Percentiles rank a stretch among this genome's conserved stretches.
Conservation (phyloP, 2,888 invertebrate genomes). For the Aspidapion aeneum region DNA sequence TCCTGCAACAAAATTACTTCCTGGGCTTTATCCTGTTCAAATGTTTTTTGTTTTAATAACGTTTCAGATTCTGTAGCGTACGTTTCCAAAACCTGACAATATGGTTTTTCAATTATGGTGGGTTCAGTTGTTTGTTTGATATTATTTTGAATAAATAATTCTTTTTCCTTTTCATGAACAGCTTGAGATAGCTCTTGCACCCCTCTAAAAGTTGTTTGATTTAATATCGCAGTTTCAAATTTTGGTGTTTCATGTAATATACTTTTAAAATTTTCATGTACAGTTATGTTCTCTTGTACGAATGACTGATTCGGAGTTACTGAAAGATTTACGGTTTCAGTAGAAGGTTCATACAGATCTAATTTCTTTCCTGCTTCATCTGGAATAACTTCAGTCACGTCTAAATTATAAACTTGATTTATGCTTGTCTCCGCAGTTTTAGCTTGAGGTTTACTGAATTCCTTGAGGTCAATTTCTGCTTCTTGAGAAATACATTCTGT, state of each 20-base stretch:
- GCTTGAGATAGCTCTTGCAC: slow-evolving; percentile 50
- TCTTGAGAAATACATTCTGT: slow-evolving; percentile 50
- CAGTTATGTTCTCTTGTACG: slow-evolving; percentile 39
- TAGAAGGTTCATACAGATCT: slow-evolving; percentile 16
- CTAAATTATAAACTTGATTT: slow-evolving; percentile 47
- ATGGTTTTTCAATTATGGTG: slow-evolving; percentile 46
- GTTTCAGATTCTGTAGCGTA: slow-evolving; percentile 41
- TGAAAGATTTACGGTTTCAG: slow-evolving; percentile 28
- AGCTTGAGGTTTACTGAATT: slow-evolving; percentile 36
- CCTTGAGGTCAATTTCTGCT: slow-evolving; percentile 44
- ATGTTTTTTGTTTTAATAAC: slow-evolving; percentile 34
- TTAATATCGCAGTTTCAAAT: slow-evolving; percentile 31
- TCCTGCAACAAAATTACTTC: slow-evolving; percentile 38
- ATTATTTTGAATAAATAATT: slow-evolving; percentile 38
- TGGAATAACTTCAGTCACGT: slow-evolving; percentile 36
- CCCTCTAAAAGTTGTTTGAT: slow-evolving; percentile 47
- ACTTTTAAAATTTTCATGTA: slow-evolving; percentile 47
- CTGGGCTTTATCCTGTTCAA: slow-evolving; percentile 30
- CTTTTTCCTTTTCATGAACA: slow-evolving; percentile 48
- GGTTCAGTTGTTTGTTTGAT: slow-evolving; percentile 46
- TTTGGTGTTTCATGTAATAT: slow-evolving; percentile 39
- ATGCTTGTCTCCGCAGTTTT: slow-evolving; percentile 45
- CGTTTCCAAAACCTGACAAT: slow-evolving; percentile 44
- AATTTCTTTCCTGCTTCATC: slow-evolving; percentile 38
- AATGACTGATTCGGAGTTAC: slow-evolving; percentile 33